Evolutionary conservation across 1,140 invertebrate genomes (phyloP).

Genomic region (Periplaneta americana): DNA sequence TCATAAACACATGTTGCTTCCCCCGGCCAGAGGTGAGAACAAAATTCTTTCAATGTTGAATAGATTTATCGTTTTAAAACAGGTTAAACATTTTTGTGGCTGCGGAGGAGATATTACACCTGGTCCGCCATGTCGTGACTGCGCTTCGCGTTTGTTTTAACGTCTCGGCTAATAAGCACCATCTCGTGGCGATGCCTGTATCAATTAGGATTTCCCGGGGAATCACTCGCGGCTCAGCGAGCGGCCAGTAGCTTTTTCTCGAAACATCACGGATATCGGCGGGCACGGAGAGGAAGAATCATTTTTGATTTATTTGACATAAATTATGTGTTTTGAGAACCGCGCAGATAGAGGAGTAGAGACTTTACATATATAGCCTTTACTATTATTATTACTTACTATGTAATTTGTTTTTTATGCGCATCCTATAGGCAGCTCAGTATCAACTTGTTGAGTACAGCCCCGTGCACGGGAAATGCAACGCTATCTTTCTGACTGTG

Average conservation of each 20-base stretch:
- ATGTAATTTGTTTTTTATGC: not conserved
- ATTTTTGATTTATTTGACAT: constrained; percentile 12
- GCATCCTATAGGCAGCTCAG: not conserved
- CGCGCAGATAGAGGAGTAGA: not conserved
- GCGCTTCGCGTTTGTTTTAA: not conserved
- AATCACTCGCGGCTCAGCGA: not conserved
- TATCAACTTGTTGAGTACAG: not conserved
- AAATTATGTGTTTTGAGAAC: constrained; percentile 5
- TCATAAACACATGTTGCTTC: too few species aligned
- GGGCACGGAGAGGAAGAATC: not conserved
- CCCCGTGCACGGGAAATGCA: not conserved
- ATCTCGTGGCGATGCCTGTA: not conserved
- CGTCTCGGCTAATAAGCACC: not conserved
- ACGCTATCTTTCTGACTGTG: not conserved
- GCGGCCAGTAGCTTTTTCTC: not conserved
- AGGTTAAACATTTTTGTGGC: not conserved
- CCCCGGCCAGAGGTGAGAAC: not conserved
- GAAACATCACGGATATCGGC: not conserved
- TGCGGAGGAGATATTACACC: not conserved
- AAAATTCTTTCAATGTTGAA: not conserved
- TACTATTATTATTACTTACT: constrained; percentile 3
- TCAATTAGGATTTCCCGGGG: not conserved
- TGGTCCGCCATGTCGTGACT: not conserved
- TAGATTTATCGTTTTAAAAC: not conserved
- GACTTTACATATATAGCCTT: not conserved